Evolutionary conservation across 1,140 invertebrate species (phyloP).

Genomic region (Ladona fulva): DNA sequence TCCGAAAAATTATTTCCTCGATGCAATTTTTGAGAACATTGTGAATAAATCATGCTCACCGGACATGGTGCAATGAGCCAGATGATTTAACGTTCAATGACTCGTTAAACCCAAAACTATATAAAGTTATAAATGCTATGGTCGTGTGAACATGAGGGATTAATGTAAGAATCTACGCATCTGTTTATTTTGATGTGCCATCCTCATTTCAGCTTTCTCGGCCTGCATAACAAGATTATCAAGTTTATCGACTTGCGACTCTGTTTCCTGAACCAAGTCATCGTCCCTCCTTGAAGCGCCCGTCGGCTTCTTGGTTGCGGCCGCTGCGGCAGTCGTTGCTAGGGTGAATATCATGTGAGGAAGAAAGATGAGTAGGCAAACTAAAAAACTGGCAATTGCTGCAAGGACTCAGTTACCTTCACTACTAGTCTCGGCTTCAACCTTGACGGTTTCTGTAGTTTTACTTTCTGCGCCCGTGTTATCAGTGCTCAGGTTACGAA

Average conservation of each 20-base stretch:
- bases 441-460: not conserved
- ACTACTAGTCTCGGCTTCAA: not conserved
- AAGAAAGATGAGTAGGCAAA: not conserved
- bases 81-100: no score
- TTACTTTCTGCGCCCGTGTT: not conserved
- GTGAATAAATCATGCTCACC: no score
- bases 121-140: no score
- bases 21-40: no score
- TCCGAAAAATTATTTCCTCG: no score
- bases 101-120: no score
- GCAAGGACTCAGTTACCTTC: not conserved
- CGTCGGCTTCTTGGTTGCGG: constrained; percentile 7
- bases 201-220: constrained; percentile 53
- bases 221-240: constrained; percentile 54
- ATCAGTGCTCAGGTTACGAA: not conserved
- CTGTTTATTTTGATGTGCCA: constrained; percentile 60
- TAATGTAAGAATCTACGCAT: constrained; percentile 57
- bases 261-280: constrained; percentile 47
- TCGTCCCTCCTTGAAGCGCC: constrained; percentile 31
- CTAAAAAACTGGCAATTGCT: not conserved
- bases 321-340: not conserved
- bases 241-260: constrained; percentile 51
- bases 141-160: no score
- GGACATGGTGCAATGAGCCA: no score
- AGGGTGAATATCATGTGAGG: not conserved